Conservation (phyloP, 2,888 invertebrate species). For the Nomada goodeniana region DNA sequence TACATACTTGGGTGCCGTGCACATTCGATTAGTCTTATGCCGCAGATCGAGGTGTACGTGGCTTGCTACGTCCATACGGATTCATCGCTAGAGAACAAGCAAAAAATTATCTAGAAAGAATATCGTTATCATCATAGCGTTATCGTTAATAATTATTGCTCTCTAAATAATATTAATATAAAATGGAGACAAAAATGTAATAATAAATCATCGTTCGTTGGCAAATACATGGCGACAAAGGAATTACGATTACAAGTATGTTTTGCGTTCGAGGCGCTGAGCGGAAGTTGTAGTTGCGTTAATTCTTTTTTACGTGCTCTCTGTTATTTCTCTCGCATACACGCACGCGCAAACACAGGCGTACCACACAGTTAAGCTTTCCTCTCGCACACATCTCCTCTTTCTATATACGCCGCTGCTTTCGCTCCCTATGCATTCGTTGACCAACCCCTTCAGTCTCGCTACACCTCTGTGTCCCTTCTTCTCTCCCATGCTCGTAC, state of each 20-base stretch:
- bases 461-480: background rate
- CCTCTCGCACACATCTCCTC: background rate
- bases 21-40: background rate
- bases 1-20: background rate
- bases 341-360: slow-evolving; percentile 11
- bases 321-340: slow-evolving; percentile 41
- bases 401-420: background rate
- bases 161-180: slow-evolving; percentile 81
- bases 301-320: slow-evolving; percentile 66
- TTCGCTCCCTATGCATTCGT: slow-evolving; percentile 15
- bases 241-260: slow-evolving; percentile 80
- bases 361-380: background rate
- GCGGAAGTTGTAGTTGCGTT: slow-evolving; percentile 77
- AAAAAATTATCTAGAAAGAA: slow-evolving; percentile 83
- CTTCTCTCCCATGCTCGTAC: slow-evolving; percentile 8
- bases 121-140: slow-evolving; percentile 78
- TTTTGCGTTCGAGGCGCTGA: slow-evolving; percentile 83
- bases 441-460: background rate
- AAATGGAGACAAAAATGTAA: slow-evolving; percentile 76
- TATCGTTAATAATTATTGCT: slow-evolving; percentile 80
- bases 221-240: slow-evolving; percentile 84
- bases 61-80: slow-evolving; percentile 41
- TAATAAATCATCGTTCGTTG: slow-evolving; percentile 82
- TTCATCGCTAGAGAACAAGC: slow-evolving; percentile 74
- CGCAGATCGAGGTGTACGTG: slow-evolving; percentile 18